Percentiles rank a stretch among this genome's conserved stretches.
phyloP scores from a whole-genome alignment of 1,140 invertebrate genomes.

The Agrypnia vestita region DNA sequence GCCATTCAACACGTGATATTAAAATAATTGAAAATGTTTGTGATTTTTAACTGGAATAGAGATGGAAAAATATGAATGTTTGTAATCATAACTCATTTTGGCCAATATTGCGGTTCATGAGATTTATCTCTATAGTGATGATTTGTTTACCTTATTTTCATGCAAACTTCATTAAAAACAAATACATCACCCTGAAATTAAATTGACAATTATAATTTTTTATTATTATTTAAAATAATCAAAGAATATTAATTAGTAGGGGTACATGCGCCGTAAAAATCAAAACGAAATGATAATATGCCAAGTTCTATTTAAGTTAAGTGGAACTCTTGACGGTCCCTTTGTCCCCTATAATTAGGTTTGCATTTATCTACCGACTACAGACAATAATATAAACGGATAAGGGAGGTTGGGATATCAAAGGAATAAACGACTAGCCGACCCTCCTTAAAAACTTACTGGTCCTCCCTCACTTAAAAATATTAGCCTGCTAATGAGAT shows the following conservation, averaged over 20 bases:
- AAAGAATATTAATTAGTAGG: background rate
- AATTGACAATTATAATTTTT: no score
- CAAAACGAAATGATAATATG: background rate
- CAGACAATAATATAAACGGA: constrained; percentile 43
- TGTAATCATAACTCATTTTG: no score
- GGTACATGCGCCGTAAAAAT: constrained; percentile 7
- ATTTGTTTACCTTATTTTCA: no score
- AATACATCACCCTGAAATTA: no score
- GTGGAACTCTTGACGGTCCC: constrained; percentile 42
- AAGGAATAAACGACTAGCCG: constrained; percentile 42
- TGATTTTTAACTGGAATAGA: no score
- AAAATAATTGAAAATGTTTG: no score
- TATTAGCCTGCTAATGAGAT: constrained; percentile 12
- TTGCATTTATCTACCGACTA: constrained; percentile 53
- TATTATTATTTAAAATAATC: no score
- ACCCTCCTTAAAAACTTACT: constrained; percentile 18
- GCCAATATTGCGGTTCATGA: no score
- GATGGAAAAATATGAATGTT: no score
- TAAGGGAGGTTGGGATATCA: constrained; percentile 48
- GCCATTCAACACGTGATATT: no score
- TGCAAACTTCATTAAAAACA: no score
- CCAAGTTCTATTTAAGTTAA: constrained; percentile 17
- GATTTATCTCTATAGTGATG: no score
- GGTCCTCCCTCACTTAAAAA: background rate
- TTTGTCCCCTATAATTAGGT: constrained; percentile 53